phyloP scores from a whole-genome alignment of 2,888 invertebrate species.

The Auanema sp. region DNA sequence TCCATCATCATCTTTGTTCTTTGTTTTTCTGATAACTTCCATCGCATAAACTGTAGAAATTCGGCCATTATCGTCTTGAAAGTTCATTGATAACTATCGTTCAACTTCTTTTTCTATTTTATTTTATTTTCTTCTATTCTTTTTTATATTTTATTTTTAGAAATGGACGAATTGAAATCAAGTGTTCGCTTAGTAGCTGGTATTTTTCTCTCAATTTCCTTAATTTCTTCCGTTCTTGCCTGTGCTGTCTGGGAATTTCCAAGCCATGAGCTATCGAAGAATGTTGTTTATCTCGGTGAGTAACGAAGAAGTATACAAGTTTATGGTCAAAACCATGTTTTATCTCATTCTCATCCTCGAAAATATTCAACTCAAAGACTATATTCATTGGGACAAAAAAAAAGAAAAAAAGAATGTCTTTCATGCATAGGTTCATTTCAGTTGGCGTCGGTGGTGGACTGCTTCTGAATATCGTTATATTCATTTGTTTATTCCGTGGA shows the following conservation, averaged over 20 bases:
- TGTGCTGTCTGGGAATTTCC: constrained; percentile 21
- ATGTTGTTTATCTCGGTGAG: constrained; percentile 12
- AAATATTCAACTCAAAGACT: no score
- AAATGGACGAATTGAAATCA: constrained; percentile 18
- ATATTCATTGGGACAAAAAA: not conserved
- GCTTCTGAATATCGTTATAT: constrained; percentile 12
- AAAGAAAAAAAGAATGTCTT: not conserved
- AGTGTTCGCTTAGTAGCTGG: constrained; percentile 18
- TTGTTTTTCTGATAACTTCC: no score
- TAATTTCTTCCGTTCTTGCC: constrained; percentile 14
- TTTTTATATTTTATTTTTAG: constrained; percentile 1
- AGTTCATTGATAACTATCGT: not conserved
- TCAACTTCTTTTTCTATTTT: not conserved
- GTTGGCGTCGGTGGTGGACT: constrained; percentile 10
- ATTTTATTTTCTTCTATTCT: not conserved
- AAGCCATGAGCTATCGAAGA: constrained; percentile 7
- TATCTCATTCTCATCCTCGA: not conserved
- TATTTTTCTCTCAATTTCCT: constrained; percentile 19
- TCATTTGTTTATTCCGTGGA: constrained; percentile 9
- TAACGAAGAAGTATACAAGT: not conserved
- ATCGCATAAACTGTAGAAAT: no score
- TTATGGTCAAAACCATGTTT: not conserved
- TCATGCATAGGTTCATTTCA: not conserved
- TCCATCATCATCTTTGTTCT: no score
- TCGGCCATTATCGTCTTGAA: no score